Percentiles rank a stretch among this genome's conserved stretches.
Evolutionary conservation across 2,888 invertebrate genomes (phyloP).

Genomic region (Erpobdella octoculata): DNA sequence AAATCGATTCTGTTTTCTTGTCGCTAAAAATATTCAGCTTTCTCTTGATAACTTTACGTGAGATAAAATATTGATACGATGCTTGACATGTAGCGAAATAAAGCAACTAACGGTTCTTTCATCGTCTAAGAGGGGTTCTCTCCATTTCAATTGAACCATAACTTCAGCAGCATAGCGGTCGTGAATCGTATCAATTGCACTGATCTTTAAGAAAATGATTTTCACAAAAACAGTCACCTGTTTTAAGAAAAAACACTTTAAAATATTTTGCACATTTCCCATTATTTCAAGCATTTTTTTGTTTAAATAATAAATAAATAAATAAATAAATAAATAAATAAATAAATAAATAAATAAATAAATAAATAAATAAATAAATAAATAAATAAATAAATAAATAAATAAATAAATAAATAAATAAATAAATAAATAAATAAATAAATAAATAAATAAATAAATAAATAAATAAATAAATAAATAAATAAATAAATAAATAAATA

Average conservation of each 20-base stretch:
- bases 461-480: no score
- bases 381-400: no score
- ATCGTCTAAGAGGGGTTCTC: constrained; percentile 16
- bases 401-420: no score
- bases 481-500: no score
- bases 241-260: not conserved
- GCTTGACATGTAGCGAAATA: no score
- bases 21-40: not conserved
- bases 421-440: no score
- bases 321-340: not conserved
- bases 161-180: constrained; percentile 23
- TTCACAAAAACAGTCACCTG: constrained; percentile 17
- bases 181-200: constrained; percentile 22
- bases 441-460: no score
- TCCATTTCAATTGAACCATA: constrained; percentile 21
- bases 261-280: not conserved
- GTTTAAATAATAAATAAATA: not conserved
- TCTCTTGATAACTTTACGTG: not conserved
- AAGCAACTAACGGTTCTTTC: not conserved
- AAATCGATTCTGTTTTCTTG: not conserved
- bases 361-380: no score
- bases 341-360: no score
- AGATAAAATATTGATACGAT: no score
- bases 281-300: not conserved
- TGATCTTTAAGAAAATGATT: constrained; percentile 23